Percentiles rank a stretch among this genome's conserved stretches.
phyloP scores from a whole-genome alignment of 2,888 invertebrate species.

The Euclidia mi region DNA sequence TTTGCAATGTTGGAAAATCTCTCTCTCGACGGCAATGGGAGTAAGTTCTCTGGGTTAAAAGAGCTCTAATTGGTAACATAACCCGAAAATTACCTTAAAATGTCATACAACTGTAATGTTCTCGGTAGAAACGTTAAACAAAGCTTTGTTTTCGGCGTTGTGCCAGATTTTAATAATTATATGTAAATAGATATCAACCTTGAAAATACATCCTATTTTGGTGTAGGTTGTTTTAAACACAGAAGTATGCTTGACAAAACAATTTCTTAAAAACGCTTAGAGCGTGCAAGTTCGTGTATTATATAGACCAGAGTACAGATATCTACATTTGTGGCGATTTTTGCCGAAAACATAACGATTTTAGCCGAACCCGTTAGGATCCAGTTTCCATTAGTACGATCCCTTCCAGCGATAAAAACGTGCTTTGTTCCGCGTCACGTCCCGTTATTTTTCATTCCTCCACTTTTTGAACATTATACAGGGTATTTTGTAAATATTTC shows the following conservation, averaged over 20 bases:
- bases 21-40: too few relatives aligned
- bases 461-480: slow-evolving; percentile 76
- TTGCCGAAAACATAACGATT: slow-evolving; percentile 60
- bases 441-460: slow-evolving; percentile 80
- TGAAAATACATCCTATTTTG: not conserved
- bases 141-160: too few relatives aligned
- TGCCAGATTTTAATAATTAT: too few relatives aligned
- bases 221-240: not conserved
- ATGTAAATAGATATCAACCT: not conserved
- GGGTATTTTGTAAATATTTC: slow-evolving; percentile 80
- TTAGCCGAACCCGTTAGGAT: slow-evolving; percentile 65
- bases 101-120: too few relatives aligned
- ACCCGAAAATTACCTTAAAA: too few relatives aligned
- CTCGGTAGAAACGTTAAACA: too few relatives aligned
- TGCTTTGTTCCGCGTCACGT: slow-evolving; percentile 85
- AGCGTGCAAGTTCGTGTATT: slow-evolving; percentile 7
- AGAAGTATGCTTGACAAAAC: slow-evolving; percentile 7
- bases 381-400: slow-evolving; percentile 79
- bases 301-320: slow-evolving; percentile 17
- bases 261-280: slow-evolving; percentile 7
- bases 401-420: slow-evolving; percentile 82
- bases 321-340: slow-evolving; percentile 41
- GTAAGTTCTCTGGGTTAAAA: too few relatives aligned
- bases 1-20: too few relatives aligned
- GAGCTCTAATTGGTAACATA: too few relatives aligned